phyloP scores from a whole-genome alignment of 2,113 vertebrate genomes.

The Pseudois nayaur region DNA sequence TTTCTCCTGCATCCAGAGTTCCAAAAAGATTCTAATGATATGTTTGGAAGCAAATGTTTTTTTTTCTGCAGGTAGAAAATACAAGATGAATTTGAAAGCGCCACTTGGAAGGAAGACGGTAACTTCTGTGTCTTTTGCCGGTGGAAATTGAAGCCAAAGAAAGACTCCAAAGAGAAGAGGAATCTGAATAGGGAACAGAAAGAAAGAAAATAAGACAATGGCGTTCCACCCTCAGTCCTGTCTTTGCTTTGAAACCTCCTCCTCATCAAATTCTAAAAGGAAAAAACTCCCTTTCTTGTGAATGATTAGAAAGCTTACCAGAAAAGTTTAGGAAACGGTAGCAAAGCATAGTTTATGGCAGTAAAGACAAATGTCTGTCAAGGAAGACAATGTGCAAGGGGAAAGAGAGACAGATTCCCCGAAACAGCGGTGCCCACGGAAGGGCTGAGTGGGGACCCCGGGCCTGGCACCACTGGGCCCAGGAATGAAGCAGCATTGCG shows the following conservation, averaged over 20 bases:
- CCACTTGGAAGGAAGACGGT: accelerated
- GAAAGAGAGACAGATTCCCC: background rate
- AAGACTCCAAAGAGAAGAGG: accelerated
- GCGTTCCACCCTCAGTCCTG: accelerated
- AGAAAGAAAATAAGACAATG: accelerated
- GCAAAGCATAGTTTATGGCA: background rate
- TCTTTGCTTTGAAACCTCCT: background rate
- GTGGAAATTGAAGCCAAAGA: accelerated
- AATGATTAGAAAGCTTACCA: background rate
- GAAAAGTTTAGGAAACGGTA: background rate
- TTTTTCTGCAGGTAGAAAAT: background rate
- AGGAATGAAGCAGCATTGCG: background rate
- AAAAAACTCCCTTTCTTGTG: background rate
- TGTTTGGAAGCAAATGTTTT: background rate
- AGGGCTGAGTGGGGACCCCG: background rate
- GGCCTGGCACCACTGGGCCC: accelerated
- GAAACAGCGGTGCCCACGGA: accelerated
- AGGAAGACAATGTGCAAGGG: background rate
- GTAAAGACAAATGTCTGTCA: background rate
- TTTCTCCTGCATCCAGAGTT: background rate
- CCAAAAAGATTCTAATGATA: background rate
- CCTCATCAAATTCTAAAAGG: background rate
- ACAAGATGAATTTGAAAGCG: background rate
- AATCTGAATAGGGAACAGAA: background rate
- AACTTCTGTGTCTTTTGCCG: accelerated